Percentiles rank a stretch among this genome's conserved stretches.
Evolutionary conservation across 2,113 vertebrate species (phyloP).

Genomic region (Nyctibius bracteatus): DNA sequence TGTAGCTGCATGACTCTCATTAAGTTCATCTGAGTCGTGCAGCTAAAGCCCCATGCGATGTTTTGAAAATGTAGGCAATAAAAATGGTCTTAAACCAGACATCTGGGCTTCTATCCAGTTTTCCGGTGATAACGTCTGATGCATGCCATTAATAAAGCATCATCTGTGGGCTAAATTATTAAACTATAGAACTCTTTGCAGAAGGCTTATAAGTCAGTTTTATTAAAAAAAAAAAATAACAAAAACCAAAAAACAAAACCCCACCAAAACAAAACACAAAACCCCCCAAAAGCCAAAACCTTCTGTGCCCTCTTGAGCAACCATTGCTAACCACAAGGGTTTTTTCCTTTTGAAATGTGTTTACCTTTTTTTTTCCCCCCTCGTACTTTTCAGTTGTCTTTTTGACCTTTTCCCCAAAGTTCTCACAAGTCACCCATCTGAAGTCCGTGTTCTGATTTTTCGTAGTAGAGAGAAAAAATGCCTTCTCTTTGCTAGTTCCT

Average conservation of each 20-base stretch:
- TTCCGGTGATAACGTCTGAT: not conserved
- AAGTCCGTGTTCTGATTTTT: not conserved
- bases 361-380: not conserved
- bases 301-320: not conserved
- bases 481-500: not conserved
- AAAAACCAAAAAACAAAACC: not conserved
- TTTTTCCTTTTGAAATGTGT: not conserved
- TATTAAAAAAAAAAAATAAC: not conserved
- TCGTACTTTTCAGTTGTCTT: not conserved
- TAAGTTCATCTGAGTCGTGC: constrained; percentile 37
- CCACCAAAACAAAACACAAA: not conserved
- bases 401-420: not conserved
- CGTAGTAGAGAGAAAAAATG: not conserved
- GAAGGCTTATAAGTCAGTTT: not conserved
- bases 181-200: not conserved
- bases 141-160: constrained; percentile 28
- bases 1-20: constrained; percentile 46
- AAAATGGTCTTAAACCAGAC: constrained; percentile 22
- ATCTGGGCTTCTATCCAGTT: constrained; percentile 28
- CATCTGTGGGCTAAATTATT: constrained; percentile 35
- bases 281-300: not conserved
- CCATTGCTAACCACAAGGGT: not conserved
- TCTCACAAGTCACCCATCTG: not conserved
- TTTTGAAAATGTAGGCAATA: constrained; percentile 54
- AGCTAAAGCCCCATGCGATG: constrained; percentile 48